phyloP scores from a whole-genome alignment of 1,140 invertebrate genomes.

The Anastrepha obliqua region DNA sequence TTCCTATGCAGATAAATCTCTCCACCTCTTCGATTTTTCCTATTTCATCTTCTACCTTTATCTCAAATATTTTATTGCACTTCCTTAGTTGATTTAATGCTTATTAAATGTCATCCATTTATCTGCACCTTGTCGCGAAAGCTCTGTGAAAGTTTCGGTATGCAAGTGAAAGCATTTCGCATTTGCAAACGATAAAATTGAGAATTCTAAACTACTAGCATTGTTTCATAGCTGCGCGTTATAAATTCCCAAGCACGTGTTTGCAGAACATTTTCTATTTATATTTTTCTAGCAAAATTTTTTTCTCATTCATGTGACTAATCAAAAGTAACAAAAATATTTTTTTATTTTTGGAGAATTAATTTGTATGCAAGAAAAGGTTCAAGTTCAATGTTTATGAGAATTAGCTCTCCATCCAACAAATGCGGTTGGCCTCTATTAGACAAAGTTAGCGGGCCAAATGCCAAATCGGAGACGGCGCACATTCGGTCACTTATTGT shows the following conservation, averaged over 20 bases:
- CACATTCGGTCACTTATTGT: background rate
- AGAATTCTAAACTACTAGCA: no score
- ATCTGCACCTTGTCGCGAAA: no score
- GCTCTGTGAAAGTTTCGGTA: background rate
- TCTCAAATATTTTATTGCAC: no score
- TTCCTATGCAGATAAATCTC: no score
- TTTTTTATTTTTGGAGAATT: background rate
- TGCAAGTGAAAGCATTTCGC: background rate
- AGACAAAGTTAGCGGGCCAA: background rate
- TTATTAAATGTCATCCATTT: no score
- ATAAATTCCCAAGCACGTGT: no score
- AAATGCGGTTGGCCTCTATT: background rate
- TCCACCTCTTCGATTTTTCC: no score
- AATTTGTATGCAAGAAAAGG: constrained; percentile 38
- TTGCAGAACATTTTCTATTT: background rate
- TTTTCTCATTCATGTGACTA: background rate
- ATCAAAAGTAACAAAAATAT: background rate
- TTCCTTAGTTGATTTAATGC: no score
- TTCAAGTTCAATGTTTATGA: constrained; percentile 42
- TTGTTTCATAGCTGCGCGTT: background rate
- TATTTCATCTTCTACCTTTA: no score
- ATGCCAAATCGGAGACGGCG: background rate
- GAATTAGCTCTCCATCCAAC: background rate
- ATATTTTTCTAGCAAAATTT: background rate
- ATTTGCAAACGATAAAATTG: background rate